phyloP scores from a whole-genome alignment of 2,113 vertebrate species.

The Paraplagusia blochii region DNA sequence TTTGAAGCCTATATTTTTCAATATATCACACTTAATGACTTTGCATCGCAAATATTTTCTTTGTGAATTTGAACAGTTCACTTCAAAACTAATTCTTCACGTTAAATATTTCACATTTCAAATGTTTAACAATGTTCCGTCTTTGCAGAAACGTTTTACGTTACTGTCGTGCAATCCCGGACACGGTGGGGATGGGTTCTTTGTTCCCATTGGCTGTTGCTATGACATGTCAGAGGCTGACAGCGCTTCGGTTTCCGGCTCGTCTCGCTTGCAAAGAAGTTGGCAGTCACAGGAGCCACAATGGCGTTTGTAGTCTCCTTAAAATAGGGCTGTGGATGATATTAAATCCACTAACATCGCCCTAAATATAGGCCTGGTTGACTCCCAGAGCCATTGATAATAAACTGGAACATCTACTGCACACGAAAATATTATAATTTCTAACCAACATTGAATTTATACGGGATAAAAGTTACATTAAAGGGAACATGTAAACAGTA shows the following conservation, averaged over 20 bases:
- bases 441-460: constrained; percentile 74
- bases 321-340: constrained; percentile 78
- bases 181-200: constrained; percentile 45
- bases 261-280: constrained; percentile 52
- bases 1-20: too few relatives aligned
- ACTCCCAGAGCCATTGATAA: constrained; percentile 80
- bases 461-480: constrained; percentile 78
- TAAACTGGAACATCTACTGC: constrained; percentile 82
- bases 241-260: constrained; percentile 63
- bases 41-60: too few relatives aligned
- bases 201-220: constrained; percentile 60
- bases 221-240: constrained; percentile 55
- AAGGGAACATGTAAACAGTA: constrained; percentile 82
- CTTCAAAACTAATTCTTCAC: too few relatives aligned
- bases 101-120: neutral
- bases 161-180: constrained; percentile 15
- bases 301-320: constrained; percentile 79
- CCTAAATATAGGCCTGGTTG: constrained; percentile 81
- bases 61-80: too few relatives aligned
- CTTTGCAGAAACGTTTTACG: neutral
- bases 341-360: constrained; percentile 84
- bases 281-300: constrained; percentile 75
- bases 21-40: too few relatives aligned
- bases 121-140: neutral
- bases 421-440: constrained; percentile 82